Conservation (phyloP, 2,797 vertebrate species). For the Neosilurus hyrtlii region DNA sequence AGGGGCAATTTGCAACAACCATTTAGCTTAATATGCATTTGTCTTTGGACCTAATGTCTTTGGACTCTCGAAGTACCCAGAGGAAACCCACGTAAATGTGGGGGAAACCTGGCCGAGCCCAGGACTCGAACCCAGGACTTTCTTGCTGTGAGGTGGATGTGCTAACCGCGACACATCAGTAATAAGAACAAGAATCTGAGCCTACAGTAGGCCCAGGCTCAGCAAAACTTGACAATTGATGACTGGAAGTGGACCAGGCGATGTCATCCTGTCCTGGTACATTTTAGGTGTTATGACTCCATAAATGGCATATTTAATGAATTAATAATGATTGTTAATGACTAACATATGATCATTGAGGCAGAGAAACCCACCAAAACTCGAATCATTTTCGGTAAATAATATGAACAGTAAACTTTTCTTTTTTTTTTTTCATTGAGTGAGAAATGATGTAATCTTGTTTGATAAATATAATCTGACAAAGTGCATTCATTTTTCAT, state of each 20-base stretch:
- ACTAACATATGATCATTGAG: not conserved
- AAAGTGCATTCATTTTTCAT: slow-evolving; percentile 35
- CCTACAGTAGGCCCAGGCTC: too few relatives aligned
- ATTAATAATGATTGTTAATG: slow-evolving; percentile 8
- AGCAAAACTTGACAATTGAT: too few relatives aligned
- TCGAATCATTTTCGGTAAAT: slow-evolving; percentile 7
- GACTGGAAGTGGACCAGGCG: not conserved
- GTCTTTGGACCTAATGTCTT: too few relatives aligned
- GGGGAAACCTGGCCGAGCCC: too few relatives aligned
- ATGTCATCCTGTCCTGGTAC: not conserved
- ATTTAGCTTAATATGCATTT: too few relatives aligned
- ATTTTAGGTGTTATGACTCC: not conserved
- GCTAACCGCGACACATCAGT: too few relatives aligned
- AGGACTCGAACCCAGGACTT: too few relatives aligned
- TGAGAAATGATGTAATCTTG: slow-evolving; percentile 20
- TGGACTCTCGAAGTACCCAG: too few relatives aligned
- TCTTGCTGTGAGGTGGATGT: too few relatives aligned
- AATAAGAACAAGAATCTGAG: too few relatives aligned
- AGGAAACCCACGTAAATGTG: too few relatives aligned
- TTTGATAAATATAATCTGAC: slow-evolving; percentile 32
- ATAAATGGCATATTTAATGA: not conserved
- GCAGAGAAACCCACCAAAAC: not conserved
- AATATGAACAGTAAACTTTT: slow-evolving; percentile 17
- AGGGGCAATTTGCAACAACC: too few relatives aligned
- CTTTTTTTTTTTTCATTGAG: not conserved